Evolutionary conservation across 2,888 invertebrate species (phyloP).

Genomic region (Chymomyza caudatula): DNA sequence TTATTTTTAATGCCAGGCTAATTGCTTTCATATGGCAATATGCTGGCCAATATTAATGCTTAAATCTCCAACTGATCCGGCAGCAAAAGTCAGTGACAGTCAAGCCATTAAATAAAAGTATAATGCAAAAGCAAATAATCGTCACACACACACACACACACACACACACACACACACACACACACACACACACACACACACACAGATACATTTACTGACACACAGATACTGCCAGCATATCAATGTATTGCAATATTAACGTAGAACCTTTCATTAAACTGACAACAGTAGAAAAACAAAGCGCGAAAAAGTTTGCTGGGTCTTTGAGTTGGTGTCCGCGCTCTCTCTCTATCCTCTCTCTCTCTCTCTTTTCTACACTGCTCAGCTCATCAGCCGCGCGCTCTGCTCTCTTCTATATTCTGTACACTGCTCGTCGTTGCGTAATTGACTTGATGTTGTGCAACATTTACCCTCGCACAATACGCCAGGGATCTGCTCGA

Average conservation of each 20-base stretch:
- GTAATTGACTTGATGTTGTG: conserved; percentile 63
- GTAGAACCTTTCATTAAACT: conserved; percentile 50
- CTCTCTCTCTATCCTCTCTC: background rate
- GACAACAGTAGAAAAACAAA: conserved; percentile 32
- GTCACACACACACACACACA: conserved; percentile 4
- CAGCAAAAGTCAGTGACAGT: background rate
- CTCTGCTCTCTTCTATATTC: background rate
- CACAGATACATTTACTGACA: conserved; percentile 15
- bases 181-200: conserved; percentile 6
- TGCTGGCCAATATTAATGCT: background rate
- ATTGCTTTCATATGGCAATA: background rate
- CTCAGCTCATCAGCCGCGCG: no score
- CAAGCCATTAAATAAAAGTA: conserved; percentile 5
- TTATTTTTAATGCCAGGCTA: background rate
- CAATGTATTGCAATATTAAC: conserved; percentile 30
- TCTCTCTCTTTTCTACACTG: no score
- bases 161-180: conserved; percentile 19
- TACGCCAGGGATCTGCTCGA: background rate
- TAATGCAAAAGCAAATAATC: conserved; percentile 17
- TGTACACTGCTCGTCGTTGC: conserved; percentile 30
- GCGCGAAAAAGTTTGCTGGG: conserved; percentile 38
- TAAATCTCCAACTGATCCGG: conserved; percentile 5
- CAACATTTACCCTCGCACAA: conserved; percentile 32
- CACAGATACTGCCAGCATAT: conserved; percentile 16
- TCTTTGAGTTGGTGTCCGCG: background rate